Conservation (phyloP, 2,888 invertebrate species). For the Spialia ferax region DNA sequence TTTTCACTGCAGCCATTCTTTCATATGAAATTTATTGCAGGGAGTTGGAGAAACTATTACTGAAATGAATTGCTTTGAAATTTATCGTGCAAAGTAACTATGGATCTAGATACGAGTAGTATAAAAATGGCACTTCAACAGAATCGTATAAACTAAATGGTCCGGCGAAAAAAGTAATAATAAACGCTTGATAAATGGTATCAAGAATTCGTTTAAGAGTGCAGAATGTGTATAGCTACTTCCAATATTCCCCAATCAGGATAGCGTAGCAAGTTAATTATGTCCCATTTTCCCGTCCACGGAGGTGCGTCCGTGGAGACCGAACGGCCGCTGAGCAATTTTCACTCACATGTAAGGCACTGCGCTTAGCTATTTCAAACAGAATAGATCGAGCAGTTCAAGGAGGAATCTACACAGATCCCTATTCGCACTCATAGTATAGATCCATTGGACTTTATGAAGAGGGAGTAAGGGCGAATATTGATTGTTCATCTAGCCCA, state of each 20-base stretch:
- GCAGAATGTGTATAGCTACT: background rate
- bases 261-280: slow-evolving; percentile 47
- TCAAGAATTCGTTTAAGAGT: slow-evolving; percentile 4
- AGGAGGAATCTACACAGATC: slow-evolving; percentile 36
- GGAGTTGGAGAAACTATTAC: slow-evolving; percentile 17
- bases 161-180: background rate
- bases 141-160: background rate
- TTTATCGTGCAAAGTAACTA: background rate
- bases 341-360: slow-evolving; percentile 43
- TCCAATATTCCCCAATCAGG: slow-evolving; percentile 11
- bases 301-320: slow-evolving; percentile 45
- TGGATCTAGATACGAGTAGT: background rate
- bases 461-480: background rate
- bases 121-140: background rate
- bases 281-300: slow-evolving; percentile 45
- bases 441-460: slow-evolving; percentile 5
- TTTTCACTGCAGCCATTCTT: slow-evolving; percentile 25
- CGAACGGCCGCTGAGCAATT: slow-evolving; percentile 46
- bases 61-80: slow-evolving; percentile 9
- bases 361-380: slow-evolving; percentile 44
- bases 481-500: background rate
- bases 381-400: slow-evolving; percentile 44
- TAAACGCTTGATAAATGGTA: too few relatives aligned
- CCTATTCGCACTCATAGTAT: background rate
- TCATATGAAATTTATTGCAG: slow-evolving; percentile 19